Percentiles rank a stretch among this genome's conserved stretches.
phyloP scores from a whole-genome alignment of 1,140 invertebrate genomes.

The Brachionus rubens region DNA sequence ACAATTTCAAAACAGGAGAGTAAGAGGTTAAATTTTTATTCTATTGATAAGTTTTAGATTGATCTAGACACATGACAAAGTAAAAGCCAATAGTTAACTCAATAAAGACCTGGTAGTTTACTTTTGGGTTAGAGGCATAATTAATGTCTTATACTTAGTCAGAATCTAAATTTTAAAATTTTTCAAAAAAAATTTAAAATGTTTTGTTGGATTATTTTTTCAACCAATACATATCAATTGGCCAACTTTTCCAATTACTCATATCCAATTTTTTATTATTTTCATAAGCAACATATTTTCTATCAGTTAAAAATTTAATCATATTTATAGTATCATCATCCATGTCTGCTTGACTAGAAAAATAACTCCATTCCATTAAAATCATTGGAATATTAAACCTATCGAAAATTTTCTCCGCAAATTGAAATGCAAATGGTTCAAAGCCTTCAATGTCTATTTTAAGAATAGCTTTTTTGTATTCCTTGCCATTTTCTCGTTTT shows the following conservation, averaged over 20 bases:
- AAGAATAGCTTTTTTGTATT: neutral
- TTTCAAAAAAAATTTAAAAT: no score
- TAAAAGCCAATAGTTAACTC: no score
- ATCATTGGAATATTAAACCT: neutral
- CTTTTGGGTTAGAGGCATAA: no score
- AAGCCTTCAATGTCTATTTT: constrained; percentile 38
- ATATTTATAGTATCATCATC: neutral
- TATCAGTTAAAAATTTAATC: neutral
- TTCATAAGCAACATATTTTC: neutral
- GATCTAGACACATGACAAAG: no score
- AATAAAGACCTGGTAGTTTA: no score
- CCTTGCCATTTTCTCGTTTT: neutral
- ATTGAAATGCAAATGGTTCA: constrained; percentile 2
- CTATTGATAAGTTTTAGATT: no score
- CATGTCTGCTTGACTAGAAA: no score
- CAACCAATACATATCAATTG: neutral
- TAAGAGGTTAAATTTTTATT: no score
- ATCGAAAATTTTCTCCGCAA: neutral
- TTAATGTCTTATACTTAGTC: no score
- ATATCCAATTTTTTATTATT: neutral
- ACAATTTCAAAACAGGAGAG: no score
- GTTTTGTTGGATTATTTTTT: no score
- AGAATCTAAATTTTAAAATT: no score
- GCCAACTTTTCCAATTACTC: neutral
- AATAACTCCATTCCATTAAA: constrained; percentile 8